These are phyloP conservation scores for Calypte anna DNA, from an alignment of 2,113 vertebrate species.

Conservation along the genomic window DNA sequence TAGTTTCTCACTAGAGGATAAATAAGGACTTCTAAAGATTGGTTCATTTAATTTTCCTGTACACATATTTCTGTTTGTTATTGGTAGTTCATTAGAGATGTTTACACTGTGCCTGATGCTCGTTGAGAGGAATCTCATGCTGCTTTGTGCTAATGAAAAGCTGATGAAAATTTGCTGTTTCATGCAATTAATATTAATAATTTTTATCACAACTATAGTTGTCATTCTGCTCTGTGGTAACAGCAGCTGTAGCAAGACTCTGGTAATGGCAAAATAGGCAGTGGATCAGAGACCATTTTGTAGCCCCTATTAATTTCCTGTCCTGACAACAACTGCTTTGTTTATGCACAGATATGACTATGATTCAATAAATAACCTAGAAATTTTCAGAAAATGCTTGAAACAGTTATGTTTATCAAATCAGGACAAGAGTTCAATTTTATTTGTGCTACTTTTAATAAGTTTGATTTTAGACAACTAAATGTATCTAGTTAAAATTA, in stretches of 20 bases:
- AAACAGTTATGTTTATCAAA: background rate
- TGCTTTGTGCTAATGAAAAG: slow-evolving; percentile 41
- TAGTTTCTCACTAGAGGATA: background rate
- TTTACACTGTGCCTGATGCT: slow-evolving; percentile 10
- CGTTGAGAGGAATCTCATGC: background rate
- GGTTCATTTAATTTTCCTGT: slow-evolving; percentile 20
- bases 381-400: background rate
- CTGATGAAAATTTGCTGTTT: slow-evolving; percentile 44
- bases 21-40: background rate
- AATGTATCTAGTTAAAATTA: background rate
- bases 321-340: background rate
- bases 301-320: background rate
- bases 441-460: background rate
- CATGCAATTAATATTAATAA: slow-evolving; percentile 42
- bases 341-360: background rate
- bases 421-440: background rate
- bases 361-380: background rate
- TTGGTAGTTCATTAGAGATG: slow-evolving; percentile 31
- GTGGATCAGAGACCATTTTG: background rate
- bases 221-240: background rate
- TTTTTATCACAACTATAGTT: slow-evolving; percentile 4
- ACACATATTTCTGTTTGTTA: slow-evolving; percentile 13
- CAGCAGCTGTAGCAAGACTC: background rate
- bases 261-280: background rate
- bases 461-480: background rate